Evolutionary conservation across 2,797 vertebrate genomes (phyloP), one percentile per base, ranked within the genome.

Genomic region (Momotus momota): DNA sequence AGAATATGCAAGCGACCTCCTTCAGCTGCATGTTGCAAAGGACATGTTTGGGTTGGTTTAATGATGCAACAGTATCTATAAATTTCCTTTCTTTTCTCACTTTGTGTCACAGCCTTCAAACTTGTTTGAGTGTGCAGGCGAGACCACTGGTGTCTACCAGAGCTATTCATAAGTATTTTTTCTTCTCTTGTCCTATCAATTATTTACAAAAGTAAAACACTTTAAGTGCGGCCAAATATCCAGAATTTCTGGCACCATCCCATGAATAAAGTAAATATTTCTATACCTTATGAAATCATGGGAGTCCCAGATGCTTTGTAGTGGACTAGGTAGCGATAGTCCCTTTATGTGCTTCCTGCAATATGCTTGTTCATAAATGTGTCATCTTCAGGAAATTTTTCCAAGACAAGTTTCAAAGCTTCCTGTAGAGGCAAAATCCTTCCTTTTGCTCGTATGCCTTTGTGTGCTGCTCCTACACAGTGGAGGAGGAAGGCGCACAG

Each of bases 81-180:
- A 60, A 86, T 96, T 97, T 97, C 83, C 62, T 96, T 92, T 89
- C 83, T 86, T 96, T 96, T 86, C 91, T 96, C 88, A 86, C 9
- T 92, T 86, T 90, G 61, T 96, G 84, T 86, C 81, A 35, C 86
- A 93, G 51, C 66, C 26, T 96, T 96, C 29, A 10, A 20, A 54
- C 29, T 17, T 93, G 51, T 89, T 93, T 82, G 84, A 95, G 73
- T 38, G 74, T 35, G 72, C 3, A 3, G 82, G 55, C 77, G 40
- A 64, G 72, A 93, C 40, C 77, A 20, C 38, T 84, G 75, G 48
- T 79, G 78, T 87, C 90, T 80, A 91, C 67, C 66, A 84, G 69
- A 86, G 58, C 73, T 31, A 43, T 88, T 78, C 7, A 1, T 77
- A 86, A 86, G 49, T 33, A 26, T 52, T 93, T 96, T 95, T 96